Conservation (phyloP, 1,140 invertebrate species). For the Cepaea nemoralis region DNA sequence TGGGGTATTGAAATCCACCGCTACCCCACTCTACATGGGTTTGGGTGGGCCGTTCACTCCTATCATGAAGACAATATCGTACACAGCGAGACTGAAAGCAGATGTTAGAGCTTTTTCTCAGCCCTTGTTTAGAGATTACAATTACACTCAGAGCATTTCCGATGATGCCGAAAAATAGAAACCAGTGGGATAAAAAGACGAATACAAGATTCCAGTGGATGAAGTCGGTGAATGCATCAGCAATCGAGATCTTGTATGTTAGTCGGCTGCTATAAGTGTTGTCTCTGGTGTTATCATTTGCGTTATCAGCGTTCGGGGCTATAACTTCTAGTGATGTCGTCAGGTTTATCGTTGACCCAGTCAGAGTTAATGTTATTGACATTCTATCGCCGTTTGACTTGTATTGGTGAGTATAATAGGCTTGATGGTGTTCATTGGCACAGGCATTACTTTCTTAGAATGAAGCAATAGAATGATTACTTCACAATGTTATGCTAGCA, state of each 20-base stretch:
- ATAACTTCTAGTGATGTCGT: too few species aligned
- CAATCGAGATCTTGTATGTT: background rate
- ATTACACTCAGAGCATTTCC: conserved; percentile 19
- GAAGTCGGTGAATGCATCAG: conserved; percentile 3
- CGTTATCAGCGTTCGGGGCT: background rate
- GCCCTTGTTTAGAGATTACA: conserved; percentile 12
- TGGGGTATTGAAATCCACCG: background rate
- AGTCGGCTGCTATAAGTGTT: background rate
- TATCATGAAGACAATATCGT: conserved; percentile 25
- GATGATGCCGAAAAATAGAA: conserved; percentile 6
- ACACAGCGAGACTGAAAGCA: conserved; percentile 12
- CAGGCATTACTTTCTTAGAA: background rate
- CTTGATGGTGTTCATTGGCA: background rate
- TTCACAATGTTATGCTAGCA: too few species aligned
- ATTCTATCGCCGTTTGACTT: too few species aligned
- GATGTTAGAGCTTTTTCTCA: conserved; percentile 29
- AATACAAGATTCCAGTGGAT: conserved; percentile 18
- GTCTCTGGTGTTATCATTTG: background rate
- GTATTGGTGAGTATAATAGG: too few species aligned
- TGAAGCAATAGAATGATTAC: too few species aligned
- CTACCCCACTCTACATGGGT: conserved; percentile 11
- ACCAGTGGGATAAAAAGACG: background rate
- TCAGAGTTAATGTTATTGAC: too few species aligned
- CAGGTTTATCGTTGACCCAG: too few species aligned
- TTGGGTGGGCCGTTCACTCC: conserved; percentile 3